Percentiles rank a stretch among this genome's conserved stretches.
phyloP scores from a whole-genome alignment of 1,140 invertebrate species.

The Belonocnema kinseyi region DNA sequence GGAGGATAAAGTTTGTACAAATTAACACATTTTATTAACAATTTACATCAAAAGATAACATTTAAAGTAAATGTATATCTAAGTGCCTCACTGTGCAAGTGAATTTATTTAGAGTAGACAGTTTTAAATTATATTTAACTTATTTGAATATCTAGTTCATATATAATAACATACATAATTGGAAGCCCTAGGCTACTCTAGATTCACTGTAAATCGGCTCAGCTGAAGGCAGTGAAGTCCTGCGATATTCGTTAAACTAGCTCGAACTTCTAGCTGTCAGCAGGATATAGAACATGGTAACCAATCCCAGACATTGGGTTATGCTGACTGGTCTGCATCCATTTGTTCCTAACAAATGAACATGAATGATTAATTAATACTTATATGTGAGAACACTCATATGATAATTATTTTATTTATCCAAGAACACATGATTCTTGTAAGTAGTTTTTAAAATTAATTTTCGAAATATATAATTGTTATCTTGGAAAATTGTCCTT shows the following conservation, averaged over 20 bases:
- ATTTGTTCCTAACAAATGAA: constrained; percentile 53
- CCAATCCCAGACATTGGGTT: not conserved
- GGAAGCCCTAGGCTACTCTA: constrained; percentile 76
- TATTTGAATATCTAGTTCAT: constrained; percentile 69
- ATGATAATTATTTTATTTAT: too few species aligned
- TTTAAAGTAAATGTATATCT: constrained; percentile 65
- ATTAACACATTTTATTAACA: constrained; percentile 66
- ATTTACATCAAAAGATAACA: constrained; percentile 74
- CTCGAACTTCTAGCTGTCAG: constrained; percentile 45
- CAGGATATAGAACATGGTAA: constrained; percentile 48
- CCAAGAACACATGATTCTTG: too few species aligned
- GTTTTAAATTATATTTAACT: constrained; percentile 66
- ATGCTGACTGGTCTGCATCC: constrained; percentile 39
- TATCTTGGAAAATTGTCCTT: too few species aligned
- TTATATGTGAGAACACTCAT: too few species aligned
- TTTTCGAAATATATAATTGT: too few species aligned
- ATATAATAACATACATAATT: constrained; percentile 73
- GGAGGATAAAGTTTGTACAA: constrained; percentile 44
- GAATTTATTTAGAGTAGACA: constrained; percentile 8
- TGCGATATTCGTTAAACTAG: constrained; percentile 46
- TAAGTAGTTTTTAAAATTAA: too few species aligned
- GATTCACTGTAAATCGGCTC: constrained; percentile 70
- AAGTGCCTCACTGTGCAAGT: constrained; percentile 40
- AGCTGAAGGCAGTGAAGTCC: constrained; percentile 36
- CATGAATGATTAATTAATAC: too few species aligned